These are phyloP conservation scores for Collichthys lucidus DNA, from an alignment of 2,113 vertebrate species.

Conservation along the genomic window DNA sequence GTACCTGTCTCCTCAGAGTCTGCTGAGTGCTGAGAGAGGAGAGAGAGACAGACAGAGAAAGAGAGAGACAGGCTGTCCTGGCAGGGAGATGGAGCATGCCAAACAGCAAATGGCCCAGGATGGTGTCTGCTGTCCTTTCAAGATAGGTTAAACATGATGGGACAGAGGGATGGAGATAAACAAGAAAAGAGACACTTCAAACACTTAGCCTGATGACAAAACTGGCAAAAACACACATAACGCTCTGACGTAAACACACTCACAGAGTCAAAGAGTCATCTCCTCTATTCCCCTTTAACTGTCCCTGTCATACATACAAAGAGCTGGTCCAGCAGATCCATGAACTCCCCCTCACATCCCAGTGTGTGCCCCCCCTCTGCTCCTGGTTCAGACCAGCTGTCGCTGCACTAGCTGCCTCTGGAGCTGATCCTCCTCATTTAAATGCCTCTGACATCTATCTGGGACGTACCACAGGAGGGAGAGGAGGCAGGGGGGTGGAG, in stretches of 20 bases:
- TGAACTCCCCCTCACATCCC: slow-evolving; percentile 73
- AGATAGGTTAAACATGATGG: slow-evolving; percentile 56
- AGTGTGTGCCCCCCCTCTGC: slow-evolving; percentile 69
- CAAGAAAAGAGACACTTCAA: slow-evolving; percentile 59
- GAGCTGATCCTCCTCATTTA: slow-evolving; percentile 83
- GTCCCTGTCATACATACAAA: slow-evolving; percentile 82
- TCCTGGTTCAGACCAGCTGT: slow-evolving; percentile 84
- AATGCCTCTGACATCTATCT: slow-evolving; percentile 84
- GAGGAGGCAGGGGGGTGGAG: slow-evolving; percentile 60
- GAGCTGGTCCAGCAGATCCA: slow-evolving; percentile 80
- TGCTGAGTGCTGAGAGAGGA: slow-evolving; percentile 38
- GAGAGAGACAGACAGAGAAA: slow-evolving; percentile 31
- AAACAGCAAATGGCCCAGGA: slow-evolving; percentile 57
- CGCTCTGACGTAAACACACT: slow-evolving; percentile 36
- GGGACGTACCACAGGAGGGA: slow-evolving; percentile 80
- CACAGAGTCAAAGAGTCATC: slow-evolving; percentile 57
- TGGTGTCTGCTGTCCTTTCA: slow-evolving; percentile 58
- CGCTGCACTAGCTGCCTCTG: slow-evolving; percentile 79
- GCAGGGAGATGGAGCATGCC: slow-evolving; percentile 69
- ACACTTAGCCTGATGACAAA: slow-evolving; percentile 38
- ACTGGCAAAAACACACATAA: slow-evolving; percentile 34
- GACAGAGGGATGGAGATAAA: slow-evolving; percentile 34
- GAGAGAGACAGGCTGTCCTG: slow-evolving; percentile 39
- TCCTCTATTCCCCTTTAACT: slow-evolving; percentile 56
- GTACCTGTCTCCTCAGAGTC: slow-evolving; percentile 69